These are phyloP conservation scores for Miichthys miiuy DNA, from an alignment of 2,797 vertebrate genomes.

Conservation along the genomic window DNA sequence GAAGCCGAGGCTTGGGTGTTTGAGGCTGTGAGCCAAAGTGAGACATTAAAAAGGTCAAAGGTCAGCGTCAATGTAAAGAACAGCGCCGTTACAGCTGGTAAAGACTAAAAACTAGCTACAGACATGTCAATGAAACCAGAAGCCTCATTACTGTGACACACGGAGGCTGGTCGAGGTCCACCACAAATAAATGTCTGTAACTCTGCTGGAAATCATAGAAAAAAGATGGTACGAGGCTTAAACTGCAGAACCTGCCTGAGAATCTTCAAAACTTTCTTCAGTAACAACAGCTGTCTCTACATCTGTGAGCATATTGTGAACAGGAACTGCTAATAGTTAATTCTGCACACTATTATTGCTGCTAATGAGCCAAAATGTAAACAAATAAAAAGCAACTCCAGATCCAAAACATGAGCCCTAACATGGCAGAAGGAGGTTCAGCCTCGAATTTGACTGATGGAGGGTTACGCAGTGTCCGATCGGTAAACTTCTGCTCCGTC, in stretches of 20 bases:
- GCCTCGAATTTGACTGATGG: not conserved
- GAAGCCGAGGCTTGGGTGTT: not conserved
- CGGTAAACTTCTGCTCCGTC: not conserved
- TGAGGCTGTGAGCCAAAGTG: not conserved
- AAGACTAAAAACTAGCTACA: not conserved
- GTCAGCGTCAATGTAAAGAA: constrained; percentile 14
- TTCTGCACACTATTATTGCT: not conserved
- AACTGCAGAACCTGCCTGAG: not conserved
- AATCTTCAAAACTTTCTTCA: not conserved
- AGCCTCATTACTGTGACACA: not conserved
- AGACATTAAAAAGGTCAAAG: constrained; percentile 14
- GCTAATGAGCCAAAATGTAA: not conserved
- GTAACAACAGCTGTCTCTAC: not conserved
- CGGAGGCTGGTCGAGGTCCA: not conserved
- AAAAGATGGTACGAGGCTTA: no score
- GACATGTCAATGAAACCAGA: not conserved
- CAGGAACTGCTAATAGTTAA: not conserved
- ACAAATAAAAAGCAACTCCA: not conserved
- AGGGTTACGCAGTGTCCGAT: not conserved
- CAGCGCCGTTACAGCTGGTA: not conserved
- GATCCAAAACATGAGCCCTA: not conserved
- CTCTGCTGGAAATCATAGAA: not conserved
- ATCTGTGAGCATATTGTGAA: accelerated
- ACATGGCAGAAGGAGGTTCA: not conserved
- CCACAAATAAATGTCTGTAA: not conserved